A percentile compares a stretch with the other conserved stretches of the same genome.
Conservation (phyloP, 1,140 invertebrate species). For the Micrasema longulum region DNA sequence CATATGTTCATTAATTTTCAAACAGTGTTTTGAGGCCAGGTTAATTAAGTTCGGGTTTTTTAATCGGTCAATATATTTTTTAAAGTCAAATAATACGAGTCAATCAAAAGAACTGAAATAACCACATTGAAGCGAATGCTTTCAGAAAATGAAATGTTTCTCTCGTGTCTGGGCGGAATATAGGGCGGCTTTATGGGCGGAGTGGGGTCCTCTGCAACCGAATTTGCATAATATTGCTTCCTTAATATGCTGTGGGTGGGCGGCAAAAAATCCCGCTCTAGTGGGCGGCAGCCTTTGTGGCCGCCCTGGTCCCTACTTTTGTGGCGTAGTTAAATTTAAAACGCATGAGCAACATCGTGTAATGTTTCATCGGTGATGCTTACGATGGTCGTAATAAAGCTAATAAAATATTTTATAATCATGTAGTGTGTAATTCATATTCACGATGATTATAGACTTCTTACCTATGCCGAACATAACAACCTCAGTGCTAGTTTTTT, state of each 20-base stretch:
- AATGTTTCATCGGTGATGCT: too few species aligned
- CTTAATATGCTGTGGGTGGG: slow-evolving; percentile 60
- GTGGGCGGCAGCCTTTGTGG: slow-evolving; percentile 29
- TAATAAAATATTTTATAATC: too few species aligned
- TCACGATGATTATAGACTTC: too few species aligned
- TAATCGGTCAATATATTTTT: neutral
- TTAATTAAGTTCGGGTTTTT: neutral
- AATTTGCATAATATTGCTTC: slow-evolving; percentile 68
- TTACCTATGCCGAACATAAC: too few species aligned
- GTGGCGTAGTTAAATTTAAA: slow-evolving; percentile 18
- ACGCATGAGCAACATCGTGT: slow-evolving; percentile 4
- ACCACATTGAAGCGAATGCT: neutral
- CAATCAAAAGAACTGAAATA: too few species aligned
- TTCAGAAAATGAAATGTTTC: slow-evolving; percentile 7
- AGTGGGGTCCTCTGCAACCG: slow-evolving; percentile 53
- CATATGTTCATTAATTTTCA: too few species aligned
- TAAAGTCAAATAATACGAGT: neutral
- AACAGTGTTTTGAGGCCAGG: too few species aligned
- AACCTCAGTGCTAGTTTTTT: too few species aligned
- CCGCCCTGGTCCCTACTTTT: slow-evolving; percentile 1
- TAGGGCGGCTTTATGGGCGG: slow-evolving; percentile 45
- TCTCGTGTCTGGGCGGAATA: slow-evolving; percentile 31
- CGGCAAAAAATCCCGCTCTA: slow-evolving; percentile 57
- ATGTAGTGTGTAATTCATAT: too few species aligned
- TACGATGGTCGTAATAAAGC: too few species aligned